Evolutionary conservation across 2,797 vertebrate species (phyloP).

Genomic region (Malurus leucopterus): DNA sequence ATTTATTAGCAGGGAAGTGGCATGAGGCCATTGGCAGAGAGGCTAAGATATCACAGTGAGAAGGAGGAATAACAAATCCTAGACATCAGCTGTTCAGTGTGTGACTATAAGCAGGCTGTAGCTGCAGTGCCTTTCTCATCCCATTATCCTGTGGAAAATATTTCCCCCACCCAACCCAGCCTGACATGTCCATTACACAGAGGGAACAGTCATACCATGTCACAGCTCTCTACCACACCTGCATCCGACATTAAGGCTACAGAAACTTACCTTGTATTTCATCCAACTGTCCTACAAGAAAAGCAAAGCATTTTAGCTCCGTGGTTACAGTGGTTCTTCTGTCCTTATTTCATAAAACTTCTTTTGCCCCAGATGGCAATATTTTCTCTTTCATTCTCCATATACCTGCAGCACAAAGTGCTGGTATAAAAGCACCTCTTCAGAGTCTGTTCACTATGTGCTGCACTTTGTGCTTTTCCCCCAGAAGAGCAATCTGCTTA

Average conservation of each 20-base stretch:
- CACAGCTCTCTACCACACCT: neutral
- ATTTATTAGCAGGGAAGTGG: neutral
- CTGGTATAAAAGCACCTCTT: neutral
- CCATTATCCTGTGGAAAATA: neutral
- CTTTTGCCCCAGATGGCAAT: neutral
- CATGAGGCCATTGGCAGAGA: neutral
- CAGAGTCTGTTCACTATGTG: neutral
- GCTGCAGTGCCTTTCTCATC: neutral
- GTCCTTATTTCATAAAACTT: neutral
- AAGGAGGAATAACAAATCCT: neutral
- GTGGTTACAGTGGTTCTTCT: neutral
- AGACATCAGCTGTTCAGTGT: neutral
- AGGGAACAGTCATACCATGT: neutral
- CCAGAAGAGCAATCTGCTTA: neutral
- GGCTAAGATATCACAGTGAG: neutral
- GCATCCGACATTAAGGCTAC: neutral
- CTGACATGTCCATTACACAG: fast-evolving
- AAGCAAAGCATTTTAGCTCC: neutral
- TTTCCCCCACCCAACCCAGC: neutral
- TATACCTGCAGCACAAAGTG: neutral
- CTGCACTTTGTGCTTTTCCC: neutral
- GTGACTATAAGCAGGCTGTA: neutral
- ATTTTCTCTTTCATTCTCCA: neutral
- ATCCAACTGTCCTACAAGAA: neutral
- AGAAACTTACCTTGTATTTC: neutral